A percentile compares a stretch with the other conserved stretches of the same genome.
Conservation (phyloP, 2,113 vertebrate genomes). For the Eudyptes chrysolophus region DNA sequence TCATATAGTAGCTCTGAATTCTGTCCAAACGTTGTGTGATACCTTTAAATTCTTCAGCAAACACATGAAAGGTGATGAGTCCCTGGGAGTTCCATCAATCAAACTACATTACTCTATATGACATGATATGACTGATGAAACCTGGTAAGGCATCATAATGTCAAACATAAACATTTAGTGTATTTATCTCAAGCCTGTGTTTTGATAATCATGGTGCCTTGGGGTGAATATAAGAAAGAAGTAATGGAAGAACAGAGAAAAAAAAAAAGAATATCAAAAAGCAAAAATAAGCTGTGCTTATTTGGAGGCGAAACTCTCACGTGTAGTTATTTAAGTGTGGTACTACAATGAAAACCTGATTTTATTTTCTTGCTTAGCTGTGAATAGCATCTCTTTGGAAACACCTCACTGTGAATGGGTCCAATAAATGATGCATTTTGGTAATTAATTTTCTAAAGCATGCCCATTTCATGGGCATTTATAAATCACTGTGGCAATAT, state of each 20-base stretch:
- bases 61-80: neutral
- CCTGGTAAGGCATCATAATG: neutral
- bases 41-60: neutral
- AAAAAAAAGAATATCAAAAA: neutral
- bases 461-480: neutral
- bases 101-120: neutral
- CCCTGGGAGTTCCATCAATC: neutral
- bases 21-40: neutral
- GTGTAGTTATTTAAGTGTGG: neutral
- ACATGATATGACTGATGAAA: neutral
- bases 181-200: neutral
- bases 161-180: neutral
- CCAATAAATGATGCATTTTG: neutral
- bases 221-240: neutral
- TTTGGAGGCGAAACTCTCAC: neutral
- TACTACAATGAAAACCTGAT: neutral
- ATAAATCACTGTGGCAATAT: neutral
- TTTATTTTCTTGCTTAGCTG: neutral
- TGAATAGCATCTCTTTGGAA: neutral
- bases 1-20: neutral
- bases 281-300: neutral
- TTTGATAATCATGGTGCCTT: neutral
- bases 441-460: neutral
- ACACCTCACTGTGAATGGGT: neutral
- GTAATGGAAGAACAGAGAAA: neutral